Percentiles rank a stretch among this genome's conserved stretches.
Conservation (phyloP, 2,113 vertebrate genomes). For the Stictonetta naevosa region DNA sequence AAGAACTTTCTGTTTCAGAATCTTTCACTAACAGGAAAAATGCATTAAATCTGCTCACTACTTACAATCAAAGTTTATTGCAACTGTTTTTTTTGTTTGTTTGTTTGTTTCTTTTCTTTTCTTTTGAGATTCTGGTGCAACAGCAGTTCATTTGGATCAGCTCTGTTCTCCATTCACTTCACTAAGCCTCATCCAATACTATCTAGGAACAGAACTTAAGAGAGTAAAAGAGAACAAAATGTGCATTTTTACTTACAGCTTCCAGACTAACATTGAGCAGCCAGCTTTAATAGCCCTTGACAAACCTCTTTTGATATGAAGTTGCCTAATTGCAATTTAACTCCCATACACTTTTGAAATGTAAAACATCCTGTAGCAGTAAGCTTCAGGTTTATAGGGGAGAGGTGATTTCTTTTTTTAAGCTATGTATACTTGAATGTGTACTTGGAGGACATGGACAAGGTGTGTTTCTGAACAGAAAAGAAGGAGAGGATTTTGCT, state of each 20-base stretch:
- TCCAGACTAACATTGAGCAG: neutral
- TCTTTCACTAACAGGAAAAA: neutral
- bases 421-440: neutral
- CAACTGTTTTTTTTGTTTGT: neutral
- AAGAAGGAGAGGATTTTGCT: neutral
- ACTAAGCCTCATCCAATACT: neutral
- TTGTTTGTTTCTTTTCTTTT: too few relatives aligned
- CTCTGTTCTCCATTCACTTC: neutral
- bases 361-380: neutral
- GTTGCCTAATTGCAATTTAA: conserved; percentile 11
- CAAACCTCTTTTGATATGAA: neutral
- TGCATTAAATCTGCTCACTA: neutral
- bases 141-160: neutral
- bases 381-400: conserved; percentile 21
- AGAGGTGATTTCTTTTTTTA: neutral
- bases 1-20: neutral
- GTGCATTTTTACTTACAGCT: neutral
- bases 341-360: neutral
- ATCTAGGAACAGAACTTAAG: neutral
- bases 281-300: neutral
- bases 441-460: neutral
- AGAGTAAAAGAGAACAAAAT: neutral
- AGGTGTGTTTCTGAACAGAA: neutral
- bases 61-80: fast-evolving
- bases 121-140: neutral